Evolutionary conservation across 1,140 invertebrate species (phyloP), one percentile per base, ranked within the genome.

Genomic region (Eurosta solidaginis): DNA sequence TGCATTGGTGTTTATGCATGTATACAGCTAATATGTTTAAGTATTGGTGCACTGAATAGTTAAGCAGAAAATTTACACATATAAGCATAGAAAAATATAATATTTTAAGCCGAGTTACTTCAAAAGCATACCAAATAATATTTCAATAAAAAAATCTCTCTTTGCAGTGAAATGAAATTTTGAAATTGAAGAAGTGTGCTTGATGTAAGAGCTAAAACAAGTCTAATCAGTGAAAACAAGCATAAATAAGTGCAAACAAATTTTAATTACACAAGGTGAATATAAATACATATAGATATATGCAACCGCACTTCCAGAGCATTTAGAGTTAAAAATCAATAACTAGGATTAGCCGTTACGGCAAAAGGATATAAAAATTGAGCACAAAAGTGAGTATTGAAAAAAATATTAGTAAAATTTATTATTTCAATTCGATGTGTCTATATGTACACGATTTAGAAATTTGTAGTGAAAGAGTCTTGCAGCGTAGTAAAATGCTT

Each of bases 311-410:
- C 73, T 74, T 36, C 27, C 27, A 74, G 25, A 45, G 73, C 40
- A 74, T 47, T 74, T 45, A 47, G 45, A 74, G 40, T 25, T 7
- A 54, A 79, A 79, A 79, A 79, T 79, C 78, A 79, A 79, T 79
- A 79, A 74, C 47, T 79, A 74, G 78, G 76, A 77, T 79, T 77
- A 79, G 76, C 63, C 45, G 75, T 59, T n/a, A n/a, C 33, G 59
- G 78, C 40, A 40, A 47, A 75, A 75, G 42, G 29, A 74, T 68
- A 78, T 33, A 33, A 78, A n/a, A 77, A 78, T 42, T 63, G 17
- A 54, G 44, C 75, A 75, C 47, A 49, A n/a, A 40, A 33, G 54
- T 59, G 40, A 68, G 59, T 68, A 68, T 3, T 20, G 33, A 68
- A 68, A 68, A 40, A 20, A n/a, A n/a, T n/a, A n/a, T n/a, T 68